phyloP scores from a whole-genome alignment of 2,888 invertebrate species.

The Sminthurides aquaticus region DNA sequence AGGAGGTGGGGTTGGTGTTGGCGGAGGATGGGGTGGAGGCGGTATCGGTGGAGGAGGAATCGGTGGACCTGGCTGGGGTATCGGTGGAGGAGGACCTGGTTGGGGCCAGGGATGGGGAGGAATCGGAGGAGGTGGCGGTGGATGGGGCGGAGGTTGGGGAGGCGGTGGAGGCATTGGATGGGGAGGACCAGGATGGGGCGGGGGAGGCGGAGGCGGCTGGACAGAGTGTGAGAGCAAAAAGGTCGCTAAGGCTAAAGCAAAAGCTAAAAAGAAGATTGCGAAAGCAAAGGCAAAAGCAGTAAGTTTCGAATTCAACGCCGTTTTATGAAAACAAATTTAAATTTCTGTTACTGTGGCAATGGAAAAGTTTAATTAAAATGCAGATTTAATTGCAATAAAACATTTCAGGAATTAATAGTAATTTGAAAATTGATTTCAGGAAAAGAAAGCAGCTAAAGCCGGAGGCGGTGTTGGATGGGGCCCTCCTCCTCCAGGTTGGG shows the following conservation, averaged over 20 bases:
- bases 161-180: background rate
- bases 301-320: too few relatives aligned
- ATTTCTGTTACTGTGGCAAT: too few relatives aligned
- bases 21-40: conserved; percentile 1
- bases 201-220: background rate
- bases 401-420: too few relatives aligned
- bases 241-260: conserved; percentile 10
- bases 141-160: background rate
- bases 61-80: background rate
- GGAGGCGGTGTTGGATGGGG: background rate
- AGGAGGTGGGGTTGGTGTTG: background rate
- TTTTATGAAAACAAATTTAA: too few relatives aligned
- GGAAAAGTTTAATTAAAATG: too few relatives aligned
- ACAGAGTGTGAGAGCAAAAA: conserved; percentile 8
- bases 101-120: background rate
- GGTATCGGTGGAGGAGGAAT: background rate
- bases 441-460: conserved; percentile 12
- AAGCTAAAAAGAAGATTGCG: conserved; percentile 16
- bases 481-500: conserved; percentile 1
- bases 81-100: background rate
- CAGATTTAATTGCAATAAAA: too few relatives aligned
- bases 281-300: conserved; percentile 9
- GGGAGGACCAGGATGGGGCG: background rate
- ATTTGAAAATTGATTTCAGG: background rate
- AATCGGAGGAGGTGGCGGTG: background rate